Conservation (phyloP, 2,797 vertebrate species). For the Centropyge bicolor region DNA sequence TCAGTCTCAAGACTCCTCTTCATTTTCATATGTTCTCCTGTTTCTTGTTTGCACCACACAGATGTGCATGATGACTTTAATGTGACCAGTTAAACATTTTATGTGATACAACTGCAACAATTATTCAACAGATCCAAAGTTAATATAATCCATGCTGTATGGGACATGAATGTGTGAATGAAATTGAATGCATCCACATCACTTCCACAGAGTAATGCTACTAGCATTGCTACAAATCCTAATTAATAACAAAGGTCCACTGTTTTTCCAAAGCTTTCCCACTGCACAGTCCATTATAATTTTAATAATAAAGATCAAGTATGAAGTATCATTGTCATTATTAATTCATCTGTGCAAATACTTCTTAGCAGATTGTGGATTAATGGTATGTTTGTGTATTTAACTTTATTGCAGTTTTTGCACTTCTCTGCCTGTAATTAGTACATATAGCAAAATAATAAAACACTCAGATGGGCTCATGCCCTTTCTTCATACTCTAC, state of each 20-base stretch:
- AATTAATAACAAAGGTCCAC: too few species aligned
- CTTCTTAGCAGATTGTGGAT: not conserved
- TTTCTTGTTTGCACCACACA: conserved; percentile 10
- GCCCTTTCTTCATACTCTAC: not conserved
- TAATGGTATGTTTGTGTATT: not conserved
- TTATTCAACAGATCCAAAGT: not conserved
- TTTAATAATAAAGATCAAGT: too few species aligned
- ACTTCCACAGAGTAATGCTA: too few species aligned
- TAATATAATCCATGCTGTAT: too few species aligned
- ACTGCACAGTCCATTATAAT: too few species aligned
- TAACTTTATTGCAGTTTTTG: not conserved
- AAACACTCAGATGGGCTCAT: not conserved
- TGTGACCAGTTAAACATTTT: not conserved
- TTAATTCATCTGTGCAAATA: not conserved
- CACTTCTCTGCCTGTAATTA: not conserved
- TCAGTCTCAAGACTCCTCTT: conserved; percentile 18
- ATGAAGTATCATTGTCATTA: too few species aligned
- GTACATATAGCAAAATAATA: not conserved
- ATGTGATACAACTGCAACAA: not conserved
- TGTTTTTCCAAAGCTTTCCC: too few species aligned
- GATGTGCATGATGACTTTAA: not conserved
- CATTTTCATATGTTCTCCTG: not conserved
- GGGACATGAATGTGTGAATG: too few species aligned
- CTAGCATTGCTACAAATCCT: too few species aligned
- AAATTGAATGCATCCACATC: too few species aligned